A percentile compares a stretch with the other conserved stretches of the same genome.
Evolutionary conservation across 2,888 invertebrate genomes (phyloP).

Genomic region (Aethes cnicana): DNA sequence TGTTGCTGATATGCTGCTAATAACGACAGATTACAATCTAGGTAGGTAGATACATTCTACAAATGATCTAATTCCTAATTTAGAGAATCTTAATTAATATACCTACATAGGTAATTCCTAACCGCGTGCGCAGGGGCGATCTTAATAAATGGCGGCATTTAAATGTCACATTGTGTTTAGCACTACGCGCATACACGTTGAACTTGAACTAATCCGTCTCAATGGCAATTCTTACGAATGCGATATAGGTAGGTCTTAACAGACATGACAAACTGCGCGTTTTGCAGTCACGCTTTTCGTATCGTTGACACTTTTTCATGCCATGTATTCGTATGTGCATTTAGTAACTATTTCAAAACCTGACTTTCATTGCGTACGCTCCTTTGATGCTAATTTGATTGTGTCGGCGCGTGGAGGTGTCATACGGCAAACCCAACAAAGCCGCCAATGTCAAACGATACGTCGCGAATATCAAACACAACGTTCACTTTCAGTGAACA

Average conservation of each 20-base stretch:
- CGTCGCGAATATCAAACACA: constrained; percentile 72
- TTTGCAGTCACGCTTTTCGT: too few relatives aligned
- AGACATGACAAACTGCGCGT: too few relatives aligned
- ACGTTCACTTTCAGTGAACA: constrained; percentile 78
- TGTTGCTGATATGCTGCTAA: constrained; percentile 8
- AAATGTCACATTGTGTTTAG: constrained; percentile 69
- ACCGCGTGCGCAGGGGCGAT: constrained; percentile 56
- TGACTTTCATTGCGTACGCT: too few relatives aligned
- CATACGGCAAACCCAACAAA: constrained; percentile 43
- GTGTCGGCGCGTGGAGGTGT: constrained; percentile 17
- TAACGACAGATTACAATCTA: constrained; percentile 21
- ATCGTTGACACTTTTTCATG: too few relatives aligned
- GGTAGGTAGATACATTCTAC: constrained; percentile 23
- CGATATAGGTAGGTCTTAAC: too few relatives aligned
- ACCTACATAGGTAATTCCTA: too few relatives aligned
- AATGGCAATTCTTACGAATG: constrained; percentile 38
- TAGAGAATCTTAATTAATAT: too few relatives aligned
- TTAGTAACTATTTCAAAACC: too few relatives aligned
- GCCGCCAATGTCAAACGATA: constrained; percentile 65
- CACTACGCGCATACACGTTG: constrained; percentile 53
- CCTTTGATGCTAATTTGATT: too few relatives aligned
- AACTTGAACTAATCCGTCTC: constrained; percentile 62
- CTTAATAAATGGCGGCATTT: constrained; percentile 53
- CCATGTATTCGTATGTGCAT: too few relatives aligned
- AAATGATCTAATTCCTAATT: constrained; percentile 18